These are phyloP conservation scores for Belonocnema kinseyi DNA, from an alignment of 1,140 invertebrate genomes.

Conservation along the genomic window DNA sequence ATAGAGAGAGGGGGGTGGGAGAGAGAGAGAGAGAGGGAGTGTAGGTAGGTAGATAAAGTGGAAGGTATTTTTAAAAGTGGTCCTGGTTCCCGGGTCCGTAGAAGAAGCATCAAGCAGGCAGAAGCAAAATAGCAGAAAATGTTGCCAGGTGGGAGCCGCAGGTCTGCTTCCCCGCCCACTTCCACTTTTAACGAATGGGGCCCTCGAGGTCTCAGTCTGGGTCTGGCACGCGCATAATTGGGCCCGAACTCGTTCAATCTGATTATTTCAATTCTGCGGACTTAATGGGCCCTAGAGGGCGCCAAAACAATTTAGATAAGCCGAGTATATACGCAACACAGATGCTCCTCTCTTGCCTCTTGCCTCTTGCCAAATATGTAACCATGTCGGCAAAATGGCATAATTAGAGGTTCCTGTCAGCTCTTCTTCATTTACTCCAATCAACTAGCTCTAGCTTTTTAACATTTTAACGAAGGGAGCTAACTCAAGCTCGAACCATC, in stretches of 20 bases:
- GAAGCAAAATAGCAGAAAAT: background rate
- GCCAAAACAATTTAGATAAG: constrained; percentile 51
- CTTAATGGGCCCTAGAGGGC: constrained; percentile 46
- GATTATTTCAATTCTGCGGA: constrained; percentile 49
- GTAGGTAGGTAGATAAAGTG: constrained; percentile 7
- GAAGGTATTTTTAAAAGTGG: background rate
- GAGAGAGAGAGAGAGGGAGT: no score
- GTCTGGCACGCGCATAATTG: constrained; percentile 49
- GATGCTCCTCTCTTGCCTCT: constrained; percentile 25
- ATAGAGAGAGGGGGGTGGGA: background rate
- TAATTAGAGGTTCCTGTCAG: constrained; percentile 10
- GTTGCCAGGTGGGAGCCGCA: constrained; percentile 41
- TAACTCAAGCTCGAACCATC: no score
- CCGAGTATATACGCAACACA: constrained; percentile 25
- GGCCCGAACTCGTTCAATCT: constrained; percentile 45
- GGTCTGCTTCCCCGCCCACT: constrained; percentile 34
- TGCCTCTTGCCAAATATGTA: background rate
- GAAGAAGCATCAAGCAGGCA: background rate
- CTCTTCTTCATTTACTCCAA: constrained; percentile 3
- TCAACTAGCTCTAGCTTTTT: background rate
- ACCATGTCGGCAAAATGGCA: background rate
- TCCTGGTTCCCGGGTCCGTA: background rate
- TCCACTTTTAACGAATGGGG: constrained; percentile 44
- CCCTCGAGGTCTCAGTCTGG: constrained; percentile 23
- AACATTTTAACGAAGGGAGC: no score